Conservation (phyloP, 1,140 invertebrate genomes). For the Myzus persicae region DNA sequence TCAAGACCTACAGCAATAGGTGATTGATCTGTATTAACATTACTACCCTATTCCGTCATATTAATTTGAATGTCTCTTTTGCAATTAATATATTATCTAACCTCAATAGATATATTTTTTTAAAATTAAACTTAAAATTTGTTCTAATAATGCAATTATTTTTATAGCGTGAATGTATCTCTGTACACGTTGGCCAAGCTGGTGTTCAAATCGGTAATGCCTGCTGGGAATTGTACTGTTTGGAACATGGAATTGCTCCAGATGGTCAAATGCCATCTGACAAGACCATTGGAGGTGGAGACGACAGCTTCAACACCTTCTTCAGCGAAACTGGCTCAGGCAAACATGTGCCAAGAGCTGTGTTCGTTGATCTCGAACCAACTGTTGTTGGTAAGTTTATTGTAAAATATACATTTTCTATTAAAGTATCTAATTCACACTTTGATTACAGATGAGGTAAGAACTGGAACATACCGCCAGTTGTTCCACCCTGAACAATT, state of each 20-base stretch:
- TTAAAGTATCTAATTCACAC: neutral
- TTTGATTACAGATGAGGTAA: conserved; percentile 68
- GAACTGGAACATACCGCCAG: conserved; percentile 70
- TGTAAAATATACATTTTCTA: neutral
- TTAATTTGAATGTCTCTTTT: neutral
- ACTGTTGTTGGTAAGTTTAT: conserved; percentile 70
- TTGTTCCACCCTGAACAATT: conserved; percentile 73
- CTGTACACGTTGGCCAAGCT: conserved; percentile 74
- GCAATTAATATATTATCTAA: neutral
- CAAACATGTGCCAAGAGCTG: conserved; percentile 72
- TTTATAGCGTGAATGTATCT: conserved; percentile 73
- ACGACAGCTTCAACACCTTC: conserved; percentile 77
- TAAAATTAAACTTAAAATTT: too few species aligned
- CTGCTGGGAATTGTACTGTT: conserved; percentile 80
- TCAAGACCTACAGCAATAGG: too few species aligned
- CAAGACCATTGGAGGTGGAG: conserved; percentile 75
- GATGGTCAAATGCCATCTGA: conserved; percentile 85
- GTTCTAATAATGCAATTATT: neutral
- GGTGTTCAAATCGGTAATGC: conserved; percentile 79
- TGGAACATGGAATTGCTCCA: conserved; percentile 89
- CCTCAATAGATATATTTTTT: too few species aligned
- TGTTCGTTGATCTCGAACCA: conserved; percentile 75
- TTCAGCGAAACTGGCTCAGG: conserved; percentile 68
- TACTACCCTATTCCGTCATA: neutral
- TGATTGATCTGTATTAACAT: neutral